Percentiles rank a stretch among this genome's conserved stretches.
Evolutionary conservation across 2,113 vertebrate species (phyloP).

Genomic region (Leucopsar rothschildi): DNA sequence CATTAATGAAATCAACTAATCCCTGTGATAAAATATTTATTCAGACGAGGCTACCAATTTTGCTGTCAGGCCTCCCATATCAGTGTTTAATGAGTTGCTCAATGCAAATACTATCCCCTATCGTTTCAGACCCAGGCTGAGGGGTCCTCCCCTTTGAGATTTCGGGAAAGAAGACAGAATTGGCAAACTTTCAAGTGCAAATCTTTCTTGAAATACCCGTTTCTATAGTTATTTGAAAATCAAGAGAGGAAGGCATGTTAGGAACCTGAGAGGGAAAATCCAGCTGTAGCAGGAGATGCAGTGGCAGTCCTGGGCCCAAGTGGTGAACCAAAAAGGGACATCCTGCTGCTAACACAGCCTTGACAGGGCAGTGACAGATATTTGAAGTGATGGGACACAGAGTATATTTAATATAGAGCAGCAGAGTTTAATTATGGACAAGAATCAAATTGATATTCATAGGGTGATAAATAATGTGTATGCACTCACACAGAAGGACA

Average conservation of each 20-base stretch:
- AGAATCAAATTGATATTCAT: slow-evolving; percentile 55
- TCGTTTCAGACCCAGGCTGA: neutral
- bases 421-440: slow-evolving; percentile 49
- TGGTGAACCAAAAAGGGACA: neutral
- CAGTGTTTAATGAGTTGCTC: neutral
- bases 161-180: neutral
- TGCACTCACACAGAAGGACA: slow-evolving; percentile 21
- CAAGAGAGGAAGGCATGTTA: neutral
- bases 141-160: neutral
- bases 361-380: neutral
- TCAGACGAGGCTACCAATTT: neutral
- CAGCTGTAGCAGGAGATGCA: neutral
- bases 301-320: neutral
- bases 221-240: neutral
- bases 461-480: slow-evolving; percentile 48
- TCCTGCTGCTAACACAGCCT: neutral
- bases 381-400: neutral
- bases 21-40: neutral
- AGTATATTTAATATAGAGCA: neutral
- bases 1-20: neutral
- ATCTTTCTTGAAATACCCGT: neutral
- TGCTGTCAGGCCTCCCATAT: neutral
- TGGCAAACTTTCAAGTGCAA: neutral
- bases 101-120: neutral
- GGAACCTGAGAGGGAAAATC: neutral